Evolutionary conservation across 1,140 invertebrate species (phyloP).

Genomic region (Stegodyphus dumicola): DNA sequence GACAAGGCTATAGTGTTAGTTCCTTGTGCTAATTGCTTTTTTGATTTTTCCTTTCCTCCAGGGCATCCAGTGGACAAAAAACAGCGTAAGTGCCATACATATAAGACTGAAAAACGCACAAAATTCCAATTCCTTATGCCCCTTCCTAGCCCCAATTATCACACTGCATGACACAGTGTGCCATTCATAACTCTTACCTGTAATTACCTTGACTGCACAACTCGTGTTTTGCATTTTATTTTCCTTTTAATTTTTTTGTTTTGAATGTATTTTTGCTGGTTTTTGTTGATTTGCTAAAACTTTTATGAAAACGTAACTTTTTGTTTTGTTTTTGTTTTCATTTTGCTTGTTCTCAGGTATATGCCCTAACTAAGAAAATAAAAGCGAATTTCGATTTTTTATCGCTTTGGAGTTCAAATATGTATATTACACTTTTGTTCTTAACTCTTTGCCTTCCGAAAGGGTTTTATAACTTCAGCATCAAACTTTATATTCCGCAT

Average conservation of each 20-base stretch:
- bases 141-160: background rate
- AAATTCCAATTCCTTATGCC: background rate
- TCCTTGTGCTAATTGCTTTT: slow-evolving; percentile 57
- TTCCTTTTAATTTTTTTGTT: background rate
- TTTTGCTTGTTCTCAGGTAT: background rate
- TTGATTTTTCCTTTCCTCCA: slow-evolving; percentile 54
- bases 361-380: background rate
- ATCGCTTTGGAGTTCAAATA: too few relatives aligned
- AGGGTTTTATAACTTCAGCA: too few relatives aligned
- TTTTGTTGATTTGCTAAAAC: background rate
- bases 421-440: too few relatives aligned
- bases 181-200: background rate
- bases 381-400: too few relatives aligned
- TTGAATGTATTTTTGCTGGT: background rate
- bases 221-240: background rate
- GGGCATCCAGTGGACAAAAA: slow-evolving; percentile 60
- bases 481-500: too few relatives aligned
- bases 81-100: slow-evolving; percentile 53
- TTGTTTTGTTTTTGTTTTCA: too few relatives aligned
- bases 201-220: background rate
- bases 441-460: too few relatives aligned
- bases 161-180: slow-evolving; percentile 1
- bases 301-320: too few relatives aligned
- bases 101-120: slow-evolving; percentile 41
- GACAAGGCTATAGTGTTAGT: slow-evolving; percentile 34